These are phyloP conservation scores for Microctenopoma steveboyesi DNA, from an alignment of 2,797 vertebrate species.

Conservation along the genomic window DNA sequence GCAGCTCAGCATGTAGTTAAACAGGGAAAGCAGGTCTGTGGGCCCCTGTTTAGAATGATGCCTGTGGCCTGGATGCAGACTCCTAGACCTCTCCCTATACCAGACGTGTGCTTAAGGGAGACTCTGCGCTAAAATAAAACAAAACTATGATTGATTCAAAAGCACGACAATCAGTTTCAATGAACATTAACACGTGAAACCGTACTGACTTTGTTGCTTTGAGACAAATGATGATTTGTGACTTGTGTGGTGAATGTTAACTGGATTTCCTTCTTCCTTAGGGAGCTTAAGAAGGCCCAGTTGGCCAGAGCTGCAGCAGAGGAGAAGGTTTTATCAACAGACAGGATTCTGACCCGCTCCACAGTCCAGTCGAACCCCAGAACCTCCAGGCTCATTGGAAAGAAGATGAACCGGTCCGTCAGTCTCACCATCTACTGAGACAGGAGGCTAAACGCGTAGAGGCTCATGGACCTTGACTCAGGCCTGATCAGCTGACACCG, in stretches of 20 bases:
- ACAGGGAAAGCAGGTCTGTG: no score
- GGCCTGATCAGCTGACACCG: neutral
- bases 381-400: constrained; percentile 91
- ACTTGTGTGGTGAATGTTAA: neutral
- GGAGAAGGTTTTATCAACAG: constrained; percentile 91
- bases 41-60: no score
- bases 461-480: constrained; percentile 53
- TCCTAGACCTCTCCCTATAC: no score
- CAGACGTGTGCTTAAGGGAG: no score
- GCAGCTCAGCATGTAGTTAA: no score
- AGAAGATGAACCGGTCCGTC: constrained; percentile 97
- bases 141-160: no score
- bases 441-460: constrained; percentile 13
- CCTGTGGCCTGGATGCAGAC: no score
- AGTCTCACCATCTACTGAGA: constrained; percentile 96
- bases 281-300: constrained; percentile 98
- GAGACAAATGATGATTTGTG: no score
- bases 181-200: no score
- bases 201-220: no score
- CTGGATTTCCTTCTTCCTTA: constrained; percentile 52
- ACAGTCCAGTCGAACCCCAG: constrained; percentile 88
- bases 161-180: no score
- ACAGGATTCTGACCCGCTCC: constrained; percentile 92
- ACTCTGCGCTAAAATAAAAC: no score
- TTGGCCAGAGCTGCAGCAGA: constrained; percentile 93